Percentiles rank a stretch among this genome's conserved stretches.
phyloP scores from a whole-genome alignment of 2,797 vertebrate genomes.

The Xenopus petersii region DNA sequence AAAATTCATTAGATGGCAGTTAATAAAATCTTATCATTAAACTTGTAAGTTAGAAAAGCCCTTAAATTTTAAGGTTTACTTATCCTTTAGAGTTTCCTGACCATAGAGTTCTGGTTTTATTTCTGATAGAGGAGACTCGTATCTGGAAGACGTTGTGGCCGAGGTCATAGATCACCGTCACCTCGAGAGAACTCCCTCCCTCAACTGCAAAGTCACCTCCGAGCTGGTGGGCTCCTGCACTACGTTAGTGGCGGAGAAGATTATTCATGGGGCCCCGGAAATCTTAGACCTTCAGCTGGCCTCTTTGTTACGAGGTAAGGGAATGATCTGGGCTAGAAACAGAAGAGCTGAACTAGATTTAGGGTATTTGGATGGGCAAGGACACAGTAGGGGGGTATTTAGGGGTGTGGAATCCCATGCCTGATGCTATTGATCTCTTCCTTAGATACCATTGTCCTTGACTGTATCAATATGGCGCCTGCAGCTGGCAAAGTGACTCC shows the following conservation, averaged over 20 bases:
- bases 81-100: too few relatives aligned
- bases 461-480: conserved; percentile 88
- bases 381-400: too few relatives aligned
- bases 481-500: conserved; percentile 84
- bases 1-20: too few relatives aligned
- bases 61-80: too few relatives aligned
- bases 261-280: conserved; percentile 74
- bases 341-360: too few relatives aligned
- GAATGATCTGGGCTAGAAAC: too few relatives aligned
- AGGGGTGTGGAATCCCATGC: too few relatives aligned
- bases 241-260: conserved; percentile 82
- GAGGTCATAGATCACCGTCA: conserved; percentile 85
- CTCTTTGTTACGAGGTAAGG: conserved; percentile 80
- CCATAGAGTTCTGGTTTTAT: background rate
- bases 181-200: conserved; percentile 64
- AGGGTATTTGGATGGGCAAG: too few relatives aligned
- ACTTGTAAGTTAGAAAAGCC: too few relatives aligned
- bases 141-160: conserved; percentile 76
- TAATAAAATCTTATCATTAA: too few relatives aligned
- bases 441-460: conserved; percentile 80
- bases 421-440: background rate
- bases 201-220: conserved; percentile 67
- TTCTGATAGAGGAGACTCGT: conserved; percentile 67
- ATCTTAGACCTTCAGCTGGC: conserved; percentile 76
- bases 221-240: conserved; percentile 86